A percentile compares a stretch with the other conserved stretches of the same genome.
Conservation (phyloP, 2,113 vertebrate species). For the Zeus faber region DNA sequence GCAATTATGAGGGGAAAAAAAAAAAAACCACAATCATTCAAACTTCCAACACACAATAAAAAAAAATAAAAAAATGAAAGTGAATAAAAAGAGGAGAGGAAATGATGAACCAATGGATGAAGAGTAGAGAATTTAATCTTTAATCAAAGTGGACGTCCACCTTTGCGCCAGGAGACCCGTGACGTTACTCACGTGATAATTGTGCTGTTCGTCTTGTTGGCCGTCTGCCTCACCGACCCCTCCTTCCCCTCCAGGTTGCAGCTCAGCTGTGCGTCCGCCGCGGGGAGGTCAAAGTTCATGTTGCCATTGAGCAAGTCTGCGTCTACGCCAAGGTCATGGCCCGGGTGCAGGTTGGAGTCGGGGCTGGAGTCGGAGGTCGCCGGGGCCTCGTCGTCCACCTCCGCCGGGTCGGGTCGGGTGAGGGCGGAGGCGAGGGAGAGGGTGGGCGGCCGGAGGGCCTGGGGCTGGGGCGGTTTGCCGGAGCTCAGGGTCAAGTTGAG, state of each 20-base stretch:
- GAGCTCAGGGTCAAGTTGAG: constrained; percentile 57
- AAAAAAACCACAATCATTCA: not conserved
- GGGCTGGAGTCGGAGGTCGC: constrained; percentile 58
- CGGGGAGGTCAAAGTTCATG: constrained; percentile 35
- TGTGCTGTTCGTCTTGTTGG: constrained; percentile 75
- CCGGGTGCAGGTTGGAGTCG: constrained; percentile 46
- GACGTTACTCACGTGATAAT: constrained; percentile 92
- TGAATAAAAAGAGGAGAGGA: not conserved
- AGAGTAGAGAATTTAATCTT: not conserved
- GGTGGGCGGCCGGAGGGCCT: constrained; percentile 51
- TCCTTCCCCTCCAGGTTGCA: constrained; percentile 69
- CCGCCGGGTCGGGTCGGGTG: constrained; percentile 62
- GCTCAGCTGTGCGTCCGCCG: constrained; percentile 67
- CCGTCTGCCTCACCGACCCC: no score
- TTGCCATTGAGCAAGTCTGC: constrained; percentile 60
- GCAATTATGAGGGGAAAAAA: no score
- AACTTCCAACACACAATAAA: no score
- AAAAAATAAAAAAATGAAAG: not conserved
- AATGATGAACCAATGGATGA: not conserved
- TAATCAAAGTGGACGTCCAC: no score
- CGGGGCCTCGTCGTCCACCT: constrained; percentile 62
- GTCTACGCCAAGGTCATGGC: constrained; percentile 33
- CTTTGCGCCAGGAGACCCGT: no score
- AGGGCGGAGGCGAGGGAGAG: constrained; percentile 53
- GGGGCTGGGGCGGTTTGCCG: constrained; percentile 41